These are phyloP conservation scores for Cercocebus atys DNA, from an alignment of 2,113 vertebrate species.

Conservation along the genomic window DNA sequence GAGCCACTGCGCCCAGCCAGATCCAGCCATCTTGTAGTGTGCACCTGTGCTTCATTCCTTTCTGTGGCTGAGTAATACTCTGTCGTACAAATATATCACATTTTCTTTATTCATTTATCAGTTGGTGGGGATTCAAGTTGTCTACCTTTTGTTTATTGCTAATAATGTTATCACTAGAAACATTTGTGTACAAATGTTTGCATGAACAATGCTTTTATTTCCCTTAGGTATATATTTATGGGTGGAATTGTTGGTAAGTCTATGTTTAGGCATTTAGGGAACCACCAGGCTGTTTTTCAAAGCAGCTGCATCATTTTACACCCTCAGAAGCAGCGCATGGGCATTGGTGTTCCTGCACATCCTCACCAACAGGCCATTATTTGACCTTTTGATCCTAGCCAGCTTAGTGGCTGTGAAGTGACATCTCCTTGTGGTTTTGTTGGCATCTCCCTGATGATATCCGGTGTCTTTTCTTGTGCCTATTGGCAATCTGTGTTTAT, in stretches of 20 bases:
- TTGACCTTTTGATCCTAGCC: background rate
- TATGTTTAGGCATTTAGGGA: rapidly evolving
- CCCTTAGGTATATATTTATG: rapidly evolving
- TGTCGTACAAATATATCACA: rapidly evolving
- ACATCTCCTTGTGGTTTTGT: rapidly evolving
- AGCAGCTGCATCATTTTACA: rapidly evolving
- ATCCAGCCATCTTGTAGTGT: rapidly evolving
- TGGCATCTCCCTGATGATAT: background rate
- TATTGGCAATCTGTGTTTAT: background rate
- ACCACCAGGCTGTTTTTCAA: too few relatives aligned
- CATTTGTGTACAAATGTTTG: background rate
- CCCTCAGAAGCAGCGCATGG: rapidly evolving
- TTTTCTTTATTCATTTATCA: rapidly evolving
- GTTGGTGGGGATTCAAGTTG: background rate
- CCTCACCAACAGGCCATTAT: rapidly evolving
- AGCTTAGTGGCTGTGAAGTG: background rate
- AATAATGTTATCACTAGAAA: background rate
- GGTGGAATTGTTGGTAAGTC: too few relatives aligned
- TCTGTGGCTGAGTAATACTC: rapidly evolving
- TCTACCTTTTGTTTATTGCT: background rate
- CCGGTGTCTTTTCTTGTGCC: rapidly evolving
- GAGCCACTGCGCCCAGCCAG: too few relatives aligned
- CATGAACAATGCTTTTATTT: background rate
- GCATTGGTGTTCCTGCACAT: rapidly evolving
- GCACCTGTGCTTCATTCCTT: rapidly evolving